Evolutionary conservation across 2,888 invertebrate species (phyloP).

Genomic region (Calameuta idolon): DNA sequence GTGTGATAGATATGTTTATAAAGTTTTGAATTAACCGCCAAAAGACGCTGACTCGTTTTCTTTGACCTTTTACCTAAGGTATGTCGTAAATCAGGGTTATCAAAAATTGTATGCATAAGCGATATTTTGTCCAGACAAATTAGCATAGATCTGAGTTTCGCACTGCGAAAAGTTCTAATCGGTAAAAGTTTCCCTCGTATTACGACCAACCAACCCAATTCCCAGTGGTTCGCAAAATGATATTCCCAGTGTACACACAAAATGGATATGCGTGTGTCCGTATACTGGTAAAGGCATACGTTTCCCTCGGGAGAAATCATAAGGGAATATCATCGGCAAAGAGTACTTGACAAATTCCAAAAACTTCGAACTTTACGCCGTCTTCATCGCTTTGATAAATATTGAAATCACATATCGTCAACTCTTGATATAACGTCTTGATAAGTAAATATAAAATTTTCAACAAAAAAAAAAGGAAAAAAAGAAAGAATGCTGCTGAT

Average conservation of each 20-base stretch:
- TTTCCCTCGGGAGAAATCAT: background rate
- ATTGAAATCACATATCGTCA: background rate
- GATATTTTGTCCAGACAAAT: slow-evolving; percentile 32
- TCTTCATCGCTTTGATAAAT: background rate
- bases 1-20: background rate
- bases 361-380: background rate
- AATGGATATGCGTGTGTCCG: background rate
- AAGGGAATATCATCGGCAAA: background rate
- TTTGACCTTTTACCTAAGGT: background rate
- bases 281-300: background rate
- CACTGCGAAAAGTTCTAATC: slow-evolving; percentile 20
- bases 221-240: background rate
- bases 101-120: background rate
- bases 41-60: background rate
- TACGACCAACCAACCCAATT: background rate
- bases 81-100: background rate
- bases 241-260: background rate
- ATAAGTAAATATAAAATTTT: background rate
- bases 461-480: background rate
- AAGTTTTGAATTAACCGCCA: background rate
- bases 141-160: slow-evolving; percentile 34
- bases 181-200: background rate
- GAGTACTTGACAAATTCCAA: background rate
- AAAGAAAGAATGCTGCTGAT: background rate
- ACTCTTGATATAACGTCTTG: background rate